phyloP scores from a whole-genome alignment of 1,140 invertebrate species.

The Apis dorsata region DNA sequence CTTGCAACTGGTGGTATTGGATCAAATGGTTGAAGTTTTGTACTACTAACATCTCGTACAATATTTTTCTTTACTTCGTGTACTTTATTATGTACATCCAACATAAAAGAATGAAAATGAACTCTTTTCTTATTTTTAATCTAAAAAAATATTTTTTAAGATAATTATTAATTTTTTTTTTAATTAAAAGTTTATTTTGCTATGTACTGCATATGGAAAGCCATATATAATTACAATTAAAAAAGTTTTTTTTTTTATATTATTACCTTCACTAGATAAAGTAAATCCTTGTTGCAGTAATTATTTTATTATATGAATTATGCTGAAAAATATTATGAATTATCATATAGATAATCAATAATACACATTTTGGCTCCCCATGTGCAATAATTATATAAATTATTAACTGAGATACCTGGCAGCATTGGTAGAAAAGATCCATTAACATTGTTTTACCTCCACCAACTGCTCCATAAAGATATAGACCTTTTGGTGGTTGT shows the following conservation, averaged over 20 bases:
- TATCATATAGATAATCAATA: slow-evolving; percentile 47
- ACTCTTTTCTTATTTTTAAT: slow-evolving; percentile 89
- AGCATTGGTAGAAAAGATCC: slow-evolving; percentile 96
- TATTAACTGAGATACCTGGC: slow-evolving; percentile 79
- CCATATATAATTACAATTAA: slow-evolving; percentile 39
- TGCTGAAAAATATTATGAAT: slow-evolving; percentile 32
- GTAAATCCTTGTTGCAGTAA: not conserved
- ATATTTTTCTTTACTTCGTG: slow-evolving; percentile 89
- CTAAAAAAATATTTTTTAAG: slow-evolving; percentile 67
- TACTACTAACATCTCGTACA: slow-evolving; percentile 83
- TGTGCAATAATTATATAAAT: slow-evolving; percentile 58
- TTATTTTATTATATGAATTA: slow-evolving; percentile 12
- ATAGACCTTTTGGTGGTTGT: slow-evolving; percentile 87
- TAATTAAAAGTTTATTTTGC: slow-evolving; percentile 44
- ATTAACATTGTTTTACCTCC: slow-evolving; percentile 99
- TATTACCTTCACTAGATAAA: slow-evolving; percentile 18
- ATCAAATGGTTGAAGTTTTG: slow-evolving; percentile 90
- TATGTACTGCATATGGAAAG: slow-evolving; percentile 64
- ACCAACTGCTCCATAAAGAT: slow-evolving; percentile 92
- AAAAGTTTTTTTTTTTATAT: slow-evolving; percentile 33
- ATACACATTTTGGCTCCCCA: slow-evolving; percentile 47
- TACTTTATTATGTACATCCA: slow-evolving; percentile 94
- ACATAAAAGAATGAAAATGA: slow-evolving; percentile 99
- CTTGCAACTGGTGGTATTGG: slow-evolving; percentile 96
- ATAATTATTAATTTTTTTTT: slow-evolving; percentile 10